Evolutionary conservation across 2,797 vertebrate genomes (phyloP), one percentile per base, ranked within the genome.

Genomic region (Dipus sagitta): DNA sequence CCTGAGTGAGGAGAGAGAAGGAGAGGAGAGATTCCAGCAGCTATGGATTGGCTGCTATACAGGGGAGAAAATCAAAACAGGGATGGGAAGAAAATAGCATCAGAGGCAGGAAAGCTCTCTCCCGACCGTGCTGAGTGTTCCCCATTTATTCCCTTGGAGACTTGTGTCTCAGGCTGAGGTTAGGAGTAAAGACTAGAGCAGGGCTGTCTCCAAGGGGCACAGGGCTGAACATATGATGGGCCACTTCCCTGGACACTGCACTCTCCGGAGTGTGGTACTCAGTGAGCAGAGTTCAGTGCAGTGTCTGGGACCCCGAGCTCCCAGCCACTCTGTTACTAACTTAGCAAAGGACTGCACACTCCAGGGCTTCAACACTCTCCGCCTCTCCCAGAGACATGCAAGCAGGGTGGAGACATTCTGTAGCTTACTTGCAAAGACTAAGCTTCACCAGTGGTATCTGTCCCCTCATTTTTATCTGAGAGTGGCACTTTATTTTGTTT

Each of bases 101-200:
- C 0, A 2, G 15, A 64, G 2, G 13, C 77, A 8, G 20, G 32
- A 77, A 60, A 32, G 3, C 7, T 54, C 11, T 58, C 15, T 2
- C 17, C 10, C 2, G 8, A 82, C 34, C 28, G 38, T 2, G 0
- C 0, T 0, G 23, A 62, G 12, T 3, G 0, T 2, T 5, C 11
- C 20, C 13, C 1, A 0, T 23, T 7, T 26, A 4, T 23, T 30
- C 38, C n/a, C 26, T 24, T 52, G 4, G 70, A 85, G 65, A 65
- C 8, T 7, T 10, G 4, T n/a, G 34, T 58, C n/a, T 32, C 15
- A 34, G 67, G n/a, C 3, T 11, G 3, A 62, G 17, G 9, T 18
- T 10, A 28, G 18, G 28, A 6, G 12, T 11, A 17, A 38, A 58
- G 38, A 26, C 52, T 5, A 60, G 2, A 34, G 65, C 62, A 64